Evolutionary conservation across 2,797 vertebrate genomes (phyloP).

Genomic region (Gymnoscopelus microlampas): DNA sequence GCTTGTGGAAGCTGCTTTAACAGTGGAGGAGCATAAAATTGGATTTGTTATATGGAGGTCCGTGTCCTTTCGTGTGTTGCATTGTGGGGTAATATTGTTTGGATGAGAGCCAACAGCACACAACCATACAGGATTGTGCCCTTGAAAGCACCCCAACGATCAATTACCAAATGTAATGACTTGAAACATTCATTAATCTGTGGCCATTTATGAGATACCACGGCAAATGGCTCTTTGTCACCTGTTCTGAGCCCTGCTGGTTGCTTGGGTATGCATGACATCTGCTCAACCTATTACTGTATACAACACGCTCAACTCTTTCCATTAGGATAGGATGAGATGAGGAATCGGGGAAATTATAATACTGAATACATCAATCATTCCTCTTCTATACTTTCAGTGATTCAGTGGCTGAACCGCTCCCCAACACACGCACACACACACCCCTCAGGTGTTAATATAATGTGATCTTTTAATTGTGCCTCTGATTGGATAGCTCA

Average conservation of each 20-base stretch:
- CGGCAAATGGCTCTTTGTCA: conserved; percentile 52
- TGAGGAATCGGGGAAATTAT: conserved; percentile 26
- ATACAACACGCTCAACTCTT: conserved; percentile 35
- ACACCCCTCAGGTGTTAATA: not conserved
- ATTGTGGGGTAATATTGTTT: conserved; percentile 7
- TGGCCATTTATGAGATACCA: conserved; percentile 34
- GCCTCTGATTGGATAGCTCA: conserved; percentile 1
- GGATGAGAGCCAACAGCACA: not conserved
- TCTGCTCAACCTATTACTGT: conserved; percentile 48
- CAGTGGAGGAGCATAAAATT: conserved; percentile 9
- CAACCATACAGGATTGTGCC: conserved; percentile 34
- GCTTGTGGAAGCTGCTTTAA: conserved; percentile 24
- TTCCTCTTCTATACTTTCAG: conserved; percentile 16
- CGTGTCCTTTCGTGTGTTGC: conserved; percentile 23
- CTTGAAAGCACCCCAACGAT: conserved; percentile 48
- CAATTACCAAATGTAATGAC: conserved; percentile 47
- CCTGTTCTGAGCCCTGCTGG: conserved; percentile 16
- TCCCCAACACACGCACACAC: too few species aligned
- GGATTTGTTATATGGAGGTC: conserved; percentile 23
- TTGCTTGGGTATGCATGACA: conserved; percentile 49
- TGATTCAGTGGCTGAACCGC: too few species aligned
- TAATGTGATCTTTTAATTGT: not conserved
- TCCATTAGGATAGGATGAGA: conserved; percentile 43
- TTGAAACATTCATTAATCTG: conserved; percentile 48
- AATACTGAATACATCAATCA: conserved; percentile 12